Evolutionary conservation across 2,888 invertebrate species (phyloP).

Genomic region (Hololepta plana): DNA sequence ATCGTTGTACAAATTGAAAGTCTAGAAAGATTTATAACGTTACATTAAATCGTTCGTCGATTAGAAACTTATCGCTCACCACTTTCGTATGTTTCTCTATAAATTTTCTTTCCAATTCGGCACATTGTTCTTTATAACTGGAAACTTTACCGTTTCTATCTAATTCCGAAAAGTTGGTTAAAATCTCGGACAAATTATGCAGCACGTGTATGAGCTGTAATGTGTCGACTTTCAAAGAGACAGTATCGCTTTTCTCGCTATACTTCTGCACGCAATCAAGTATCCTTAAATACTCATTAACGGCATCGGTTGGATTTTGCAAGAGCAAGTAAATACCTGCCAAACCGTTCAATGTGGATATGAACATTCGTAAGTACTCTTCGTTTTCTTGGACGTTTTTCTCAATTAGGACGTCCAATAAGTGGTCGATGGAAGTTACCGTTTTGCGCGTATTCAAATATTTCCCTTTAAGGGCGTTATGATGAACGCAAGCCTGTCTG

Average conservation of each 20-base stretch:
- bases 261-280: conserved; percentile 28
- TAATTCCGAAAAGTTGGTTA: conserved; percentile 15
- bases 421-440: conserved; percentile 41
- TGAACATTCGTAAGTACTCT: conserved; percentile 39
- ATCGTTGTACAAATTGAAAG: too few relatives aligned
- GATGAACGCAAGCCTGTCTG: conserved; percentile 54
- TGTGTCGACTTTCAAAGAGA: conserved; percentile 37
- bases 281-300: conserved; percentile 40
- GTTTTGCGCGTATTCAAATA: conserved; percentile 33
- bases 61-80: too few relatives aligned
- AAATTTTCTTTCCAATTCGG: conserved; percentile 41
- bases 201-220: conserved; percentile 47
- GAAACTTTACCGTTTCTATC: too few relatives aligned
- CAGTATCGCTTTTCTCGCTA: conserved; percentile 16
- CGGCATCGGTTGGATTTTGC: conserved; percentile 33
- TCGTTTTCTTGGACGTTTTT: conserved; percentile 42
- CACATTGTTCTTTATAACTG: too few relatives aligned
- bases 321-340: conserved; percentile 43
- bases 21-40: too few relatives aligned
- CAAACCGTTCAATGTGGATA: conserved; percentile 47
- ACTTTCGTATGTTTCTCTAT: conserved; percentile 26
- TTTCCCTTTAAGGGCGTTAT: conserved; percentile 38
- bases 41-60: too few relatives aligned
- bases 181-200: conserved; percentile 40
- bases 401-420: conserved; percentile 43